Percentiles rank a stretch among this genome's conserved stretches.
Conservation (phyloP, 2,113 vertebrate species). For the Dromiciops gliroides region DNA sequence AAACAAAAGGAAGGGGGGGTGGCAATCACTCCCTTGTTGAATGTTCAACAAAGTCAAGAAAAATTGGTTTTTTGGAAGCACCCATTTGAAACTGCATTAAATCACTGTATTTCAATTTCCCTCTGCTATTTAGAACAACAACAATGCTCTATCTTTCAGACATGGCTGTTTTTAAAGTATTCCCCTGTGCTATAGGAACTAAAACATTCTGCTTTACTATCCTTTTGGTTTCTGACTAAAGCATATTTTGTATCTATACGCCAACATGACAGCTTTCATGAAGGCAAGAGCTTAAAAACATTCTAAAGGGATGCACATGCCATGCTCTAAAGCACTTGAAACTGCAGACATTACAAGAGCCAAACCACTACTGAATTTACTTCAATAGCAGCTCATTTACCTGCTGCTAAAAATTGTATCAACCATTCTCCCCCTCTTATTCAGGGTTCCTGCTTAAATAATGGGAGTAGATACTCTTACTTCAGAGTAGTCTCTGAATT, state of each 20-base stretch:
- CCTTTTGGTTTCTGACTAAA: conserved; percentile 54
- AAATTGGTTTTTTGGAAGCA: conserved; percentile 35
- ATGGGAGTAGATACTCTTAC: conserved; percentile 59
- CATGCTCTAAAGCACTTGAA: conserved; percentile 30
- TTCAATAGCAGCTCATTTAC: conserved; percentile 45
- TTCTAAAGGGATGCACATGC: conserved; percentile 13
- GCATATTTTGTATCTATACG: conserved; percentile 41
- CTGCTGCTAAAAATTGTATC: conserved; percentile 49
- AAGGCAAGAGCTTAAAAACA: conserved; percentile 17
- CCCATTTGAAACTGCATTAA: conserved; percentile 52
- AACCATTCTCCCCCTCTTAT: conserved; percentile 35
- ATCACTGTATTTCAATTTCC: neutral
- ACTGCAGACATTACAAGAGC: neutral
- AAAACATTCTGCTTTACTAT: conserved; percentile 47
- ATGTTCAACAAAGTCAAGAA: conserved; percentile 57
- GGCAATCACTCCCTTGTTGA: conserved; percentile 22
- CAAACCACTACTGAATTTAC: conserved; percentile 17
- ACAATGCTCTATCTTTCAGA: conserved; percentile 13
- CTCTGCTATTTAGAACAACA: conserved; percentile 47
- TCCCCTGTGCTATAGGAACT: conserved; percentile 33
- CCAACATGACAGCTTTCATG: conserved; percentile 43
- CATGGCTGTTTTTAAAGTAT: conserved; percentile 54
- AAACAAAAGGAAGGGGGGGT: neutral
- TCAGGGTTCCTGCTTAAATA: conserved; percentile 45
- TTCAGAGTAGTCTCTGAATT: conserved; percentile 45